Evolutionary conservation across 1,140 invertebrate genomes (phyloP), one percentile per base, ranked within the genome.

Genomic region (Heliconius nattereri): DNA sequence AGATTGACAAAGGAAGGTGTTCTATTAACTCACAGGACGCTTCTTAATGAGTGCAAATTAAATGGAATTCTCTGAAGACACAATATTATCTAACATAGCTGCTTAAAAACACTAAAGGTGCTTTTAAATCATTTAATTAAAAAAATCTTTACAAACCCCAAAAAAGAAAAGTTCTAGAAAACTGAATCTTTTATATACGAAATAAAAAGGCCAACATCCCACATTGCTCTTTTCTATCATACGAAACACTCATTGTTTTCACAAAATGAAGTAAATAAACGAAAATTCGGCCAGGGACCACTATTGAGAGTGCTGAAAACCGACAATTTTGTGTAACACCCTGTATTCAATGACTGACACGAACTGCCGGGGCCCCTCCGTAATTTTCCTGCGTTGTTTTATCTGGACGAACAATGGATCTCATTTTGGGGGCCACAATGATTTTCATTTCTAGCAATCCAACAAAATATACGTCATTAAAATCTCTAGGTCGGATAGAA

Each of bases 371-470:
- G 85, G 79, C 75, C 86, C 86, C 86, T 80, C 85, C 83, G 86
- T 91, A 92, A 92, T 91, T 86, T 88, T 88, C 85, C 85, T 86
- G 86, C 82, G 83, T 88, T 86, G 85, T 86, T 88, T 88, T 85
- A 85, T 88, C 83, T 88, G 74, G 66, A 80, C 81, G 84, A 85
- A 86, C 85, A 87, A 86, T 86, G 81, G 84, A 84, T 80, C 82
- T 85, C 86, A 86, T 86, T 86, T 87, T 84, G 80, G 79, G 81
- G 80, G 81, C 78, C 76, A 87, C 82, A 87, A 86, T 85, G 84
- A 86, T 85, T 86, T 86, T 85, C 78, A 86, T 87, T 87, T 87
- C 79, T 76, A 81, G 83, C 85, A 84, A 84, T 85, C 81, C 88
- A 66, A 86, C 87, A 84, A 89, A 90, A 91, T 89, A 88, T 82